phyloP scores from a whole-genome alignment of 2,797 vertebrate species.

The Thunnus albacares region DNA sequence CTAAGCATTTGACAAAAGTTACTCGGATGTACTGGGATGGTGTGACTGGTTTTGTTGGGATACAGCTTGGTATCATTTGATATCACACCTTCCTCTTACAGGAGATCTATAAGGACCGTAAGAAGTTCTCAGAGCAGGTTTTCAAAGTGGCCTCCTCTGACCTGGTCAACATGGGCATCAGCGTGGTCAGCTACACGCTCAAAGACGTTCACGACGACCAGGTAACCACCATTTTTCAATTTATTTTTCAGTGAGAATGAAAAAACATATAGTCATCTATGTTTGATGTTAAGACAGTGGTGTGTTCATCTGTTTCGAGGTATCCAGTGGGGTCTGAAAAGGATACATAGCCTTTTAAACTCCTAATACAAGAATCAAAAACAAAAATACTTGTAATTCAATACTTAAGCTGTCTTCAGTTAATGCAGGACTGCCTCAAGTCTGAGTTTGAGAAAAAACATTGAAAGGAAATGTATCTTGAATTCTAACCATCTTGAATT shows the following conservation, averaged over 20 bases:
- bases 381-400: too few relatives aligned
- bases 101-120: slow-evolving; percentile 97
- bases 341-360: too few relatives aligned
- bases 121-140: slow-evolving; percentile 96
- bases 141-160: slow-evolving; percentile 96
- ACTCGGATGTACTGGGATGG: too few relatives aligned
- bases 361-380: too few relatives aligned
- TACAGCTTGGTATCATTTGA: neutral
- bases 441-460: too few relatives aligned
- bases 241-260: neutral
- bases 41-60: neutral
- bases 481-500: neutral
- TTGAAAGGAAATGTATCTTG: neutral
- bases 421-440: too few relatives aligned
- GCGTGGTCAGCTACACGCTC: slow-evolving; percentile 95
- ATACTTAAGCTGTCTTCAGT: too few relatives aligned
- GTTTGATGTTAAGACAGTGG: neutral
- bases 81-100: slow-evolving; percentile 52
- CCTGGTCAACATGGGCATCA: slow-evolving; percentile 96
- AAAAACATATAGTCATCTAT: neutral
- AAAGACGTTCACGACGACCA: slow-evolving; percentile 96
- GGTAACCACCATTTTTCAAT: slow-evolving; percentile 74
- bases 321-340: too few relatives aligned
- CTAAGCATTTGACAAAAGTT: neutral
- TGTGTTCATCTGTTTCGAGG: too few relatives aligned